Percentiles rank a stretch among this genome's conserved stretches.
These are phyloP conservation scores for Drosophila borealis DNA, from an alignment of 2,888 invertebrate species.

Conservation along the genomic window DNA sequence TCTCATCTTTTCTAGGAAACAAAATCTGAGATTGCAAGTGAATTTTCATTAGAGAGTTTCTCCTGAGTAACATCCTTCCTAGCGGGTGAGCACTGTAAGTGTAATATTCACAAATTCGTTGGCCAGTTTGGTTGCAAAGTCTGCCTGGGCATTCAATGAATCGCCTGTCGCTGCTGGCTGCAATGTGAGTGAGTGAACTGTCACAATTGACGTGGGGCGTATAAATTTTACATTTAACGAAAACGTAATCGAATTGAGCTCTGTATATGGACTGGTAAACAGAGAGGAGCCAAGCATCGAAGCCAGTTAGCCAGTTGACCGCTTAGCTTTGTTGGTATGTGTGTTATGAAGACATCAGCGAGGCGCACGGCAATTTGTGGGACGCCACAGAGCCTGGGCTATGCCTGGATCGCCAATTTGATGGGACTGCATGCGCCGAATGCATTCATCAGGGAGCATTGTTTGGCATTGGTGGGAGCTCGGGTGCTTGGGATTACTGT, in stretches of 20 bases:
- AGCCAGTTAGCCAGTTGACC: conserved; percentile 29
- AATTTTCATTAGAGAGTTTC: not conserved
- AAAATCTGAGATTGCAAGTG: too few relatives aligned
- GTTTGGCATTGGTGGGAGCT: conserved; percentile 68
- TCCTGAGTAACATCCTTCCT: not conserved
- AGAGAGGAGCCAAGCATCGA: conserved; percentile 30
- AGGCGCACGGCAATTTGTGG: conserved; percentile 77
- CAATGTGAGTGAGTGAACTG: conserved; percentile 78
- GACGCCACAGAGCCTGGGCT: conserved; percentile 63
- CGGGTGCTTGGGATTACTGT: conserved; percentile 42
- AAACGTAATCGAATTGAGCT: conserved; percentile 81
- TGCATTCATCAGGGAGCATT: conserved; percentile 75
- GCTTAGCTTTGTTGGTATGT: conserved; percentile 30
- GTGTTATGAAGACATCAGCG: conserved; percentile 76
- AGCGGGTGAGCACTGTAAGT: conserved; percentile 48
- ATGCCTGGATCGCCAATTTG: conserved; percentile 62
- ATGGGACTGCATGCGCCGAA: conserved; percentile 59
- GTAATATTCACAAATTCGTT: conserved; percentile 59
- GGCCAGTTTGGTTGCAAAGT: conserved; percentile 45
- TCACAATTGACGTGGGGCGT: conserved; percentile 82
- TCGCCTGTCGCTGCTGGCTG: conserved; percentile 46
- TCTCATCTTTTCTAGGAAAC: too few relatives aligned
- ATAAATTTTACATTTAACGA: conserved; percentile 82
- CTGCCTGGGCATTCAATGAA: conserved; percentile 61
- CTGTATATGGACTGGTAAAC: conserved; percentile 77